Evolutionary conservation across 2,797 vertebrate genomes (phyloP).

Genomic region (Tiaroga cobitis): DNA sequence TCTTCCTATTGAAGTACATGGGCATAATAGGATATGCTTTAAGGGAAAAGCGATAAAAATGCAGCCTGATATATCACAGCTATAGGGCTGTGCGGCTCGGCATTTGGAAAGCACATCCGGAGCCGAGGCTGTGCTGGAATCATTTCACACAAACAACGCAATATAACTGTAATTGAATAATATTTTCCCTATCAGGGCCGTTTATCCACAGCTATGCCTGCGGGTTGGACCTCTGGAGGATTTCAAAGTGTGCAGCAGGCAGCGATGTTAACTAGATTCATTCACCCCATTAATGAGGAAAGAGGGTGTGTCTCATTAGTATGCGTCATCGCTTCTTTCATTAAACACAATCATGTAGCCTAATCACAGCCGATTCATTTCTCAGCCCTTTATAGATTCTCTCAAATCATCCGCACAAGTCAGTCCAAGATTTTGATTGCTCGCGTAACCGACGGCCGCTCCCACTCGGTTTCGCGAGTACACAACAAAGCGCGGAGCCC

Average conservation of each 20-base stretch:
- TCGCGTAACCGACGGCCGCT: slow-evolving; percentile 68
- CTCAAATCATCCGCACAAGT: slow-evolving; percentile 71
- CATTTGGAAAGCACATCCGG: neutral
- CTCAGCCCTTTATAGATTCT: slow-evolving; percentile 71
- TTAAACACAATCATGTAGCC: slow-evolving; percentile 79
- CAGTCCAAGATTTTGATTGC: slow-evolving; percentile 78
- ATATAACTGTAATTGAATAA: slow-evolving; percentile 43
- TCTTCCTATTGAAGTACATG: slow-evolving; percentile 69
- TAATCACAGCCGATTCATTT: slow-evolving; percentile 81
- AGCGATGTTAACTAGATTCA: slow-evolving; percentile 30
- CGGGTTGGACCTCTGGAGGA: slow-evolving; percentile 24
- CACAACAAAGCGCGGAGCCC: slow-evolving; percentile 25
- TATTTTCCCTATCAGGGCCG: slow-evolving; percentile 19
- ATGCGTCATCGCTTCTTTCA: slow-evolving; percentile 67
- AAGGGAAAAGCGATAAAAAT: slow-evolving; percentile 64
- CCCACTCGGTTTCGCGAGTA: slow-evolving; percentile 48
- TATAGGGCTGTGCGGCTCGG: slow-evolving; percentile 15
- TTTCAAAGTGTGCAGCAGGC: slow-evolving; percentile 30
- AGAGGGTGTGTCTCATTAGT: slow-evolving; percentile 72
- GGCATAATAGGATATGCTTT: slow-evolving; percentile 69
- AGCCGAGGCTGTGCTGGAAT: neutral
- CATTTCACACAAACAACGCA: slow-evolving; percentile 33
- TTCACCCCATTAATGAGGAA: slow-evolving; percentile 51
- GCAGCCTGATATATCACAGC: slow-evolving; percentile 63
- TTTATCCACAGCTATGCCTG: slow-evolving; percentile 33